Evolutionary conservation across 1,140 invertebrate genomes (phyloP).

Genomic region (Teleogryllus occipitalis): DNA sequence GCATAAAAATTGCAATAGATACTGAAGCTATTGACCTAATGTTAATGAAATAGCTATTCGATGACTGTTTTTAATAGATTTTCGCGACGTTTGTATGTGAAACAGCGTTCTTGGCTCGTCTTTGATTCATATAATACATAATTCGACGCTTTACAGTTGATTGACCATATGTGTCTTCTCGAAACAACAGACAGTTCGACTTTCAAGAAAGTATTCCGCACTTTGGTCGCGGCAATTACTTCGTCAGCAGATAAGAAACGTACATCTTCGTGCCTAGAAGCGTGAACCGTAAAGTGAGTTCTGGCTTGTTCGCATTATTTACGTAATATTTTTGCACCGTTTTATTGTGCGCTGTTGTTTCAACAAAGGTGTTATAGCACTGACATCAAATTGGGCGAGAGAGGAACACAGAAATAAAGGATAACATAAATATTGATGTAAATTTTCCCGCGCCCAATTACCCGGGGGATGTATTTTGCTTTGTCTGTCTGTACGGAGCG

Average conservation of each 20-base stretch:
- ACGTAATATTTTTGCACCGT: not conserved
- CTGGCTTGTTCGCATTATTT: not conserved
- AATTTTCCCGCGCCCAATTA: not conserved
- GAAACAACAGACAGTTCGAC: no score
- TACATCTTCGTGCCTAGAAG: not conserved
- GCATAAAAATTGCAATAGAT: no score
- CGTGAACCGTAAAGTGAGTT: no score
- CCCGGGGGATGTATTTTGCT: not conserved
- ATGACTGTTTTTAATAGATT: no score
- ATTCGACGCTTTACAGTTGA: no score
- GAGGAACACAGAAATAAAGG: not conserved
- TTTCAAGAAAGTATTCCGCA: not conserved
- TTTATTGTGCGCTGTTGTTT: not conserved
- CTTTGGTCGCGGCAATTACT: not conserved
- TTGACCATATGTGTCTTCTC: no score
- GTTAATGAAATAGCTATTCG: no score
- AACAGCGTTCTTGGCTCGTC: no score
- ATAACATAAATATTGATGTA: slow-evolving; percentile 1
- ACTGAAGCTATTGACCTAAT: no score
- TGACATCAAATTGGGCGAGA: not conserved
- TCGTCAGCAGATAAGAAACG: not conserved
- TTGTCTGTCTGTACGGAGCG: not conserved
- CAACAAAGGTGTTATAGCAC: not conserved
- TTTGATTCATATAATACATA: no score
- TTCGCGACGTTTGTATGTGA: no score